Evolutionary conservation across 1,140 invertebrate genomes (phyloP).

Genomic region (Saccostrea echinata): DNA sequence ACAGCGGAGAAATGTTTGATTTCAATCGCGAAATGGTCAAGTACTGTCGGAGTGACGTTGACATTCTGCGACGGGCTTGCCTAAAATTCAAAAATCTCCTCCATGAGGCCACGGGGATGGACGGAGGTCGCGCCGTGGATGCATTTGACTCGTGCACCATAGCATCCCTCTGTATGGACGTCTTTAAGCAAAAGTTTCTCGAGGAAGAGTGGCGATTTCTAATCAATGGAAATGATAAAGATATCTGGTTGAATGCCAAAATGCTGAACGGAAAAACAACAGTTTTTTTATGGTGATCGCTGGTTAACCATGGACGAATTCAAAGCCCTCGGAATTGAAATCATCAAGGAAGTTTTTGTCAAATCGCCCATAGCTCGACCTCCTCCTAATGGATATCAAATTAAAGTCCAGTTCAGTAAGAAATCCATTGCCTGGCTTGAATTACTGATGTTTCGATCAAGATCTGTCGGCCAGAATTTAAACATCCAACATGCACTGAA

Average conservation of each 20-base stretch:
- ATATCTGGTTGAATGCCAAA: background rate
- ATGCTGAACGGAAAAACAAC: conserved; percentile 24
- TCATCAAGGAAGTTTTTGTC: conserved; percentile 47
- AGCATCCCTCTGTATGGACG: conserved; percentile 49
- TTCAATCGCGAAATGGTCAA: conserved; percentile 42
- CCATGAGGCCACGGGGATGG: conserved; percentile 37
- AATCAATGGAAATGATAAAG: conserved; percentile 4
- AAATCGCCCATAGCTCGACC: conserved; percentile 44
- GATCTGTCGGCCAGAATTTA: background rate
- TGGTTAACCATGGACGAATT: background rate
- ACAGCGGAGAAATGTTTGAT: background rate
- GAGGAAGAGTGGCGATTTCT: conserved; percentile 41
- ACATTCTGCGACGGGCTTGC: conserved; percentile 42
- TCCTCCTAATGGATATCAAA: conserved; percentile 52
- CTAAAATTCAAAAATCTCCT: conserved; percentile 52
- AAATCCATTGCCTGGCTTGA: conserved; percentile 45
- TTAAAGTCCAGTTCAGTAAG: conserved; percentile 50
- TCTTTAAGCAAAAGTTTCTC: conserved; percentile 55
- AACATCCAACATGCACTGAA: conserved; percentile 58
- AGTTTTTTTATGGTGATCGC: background rate
- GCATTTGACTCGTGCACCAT: conserved; percentile 52
- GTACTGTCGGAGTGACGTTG: conserved; percentile 58
- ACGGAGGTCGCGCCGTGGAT: conserved; percentile 39
- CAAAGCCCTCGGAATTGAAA: conserved; percentile 17
- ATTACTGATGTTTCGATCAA: conserved; percentile 29